phyloP scores from a whole-genome alignment of 2,113 vertebrate species.

The Blennius ocellaris region DNA sequence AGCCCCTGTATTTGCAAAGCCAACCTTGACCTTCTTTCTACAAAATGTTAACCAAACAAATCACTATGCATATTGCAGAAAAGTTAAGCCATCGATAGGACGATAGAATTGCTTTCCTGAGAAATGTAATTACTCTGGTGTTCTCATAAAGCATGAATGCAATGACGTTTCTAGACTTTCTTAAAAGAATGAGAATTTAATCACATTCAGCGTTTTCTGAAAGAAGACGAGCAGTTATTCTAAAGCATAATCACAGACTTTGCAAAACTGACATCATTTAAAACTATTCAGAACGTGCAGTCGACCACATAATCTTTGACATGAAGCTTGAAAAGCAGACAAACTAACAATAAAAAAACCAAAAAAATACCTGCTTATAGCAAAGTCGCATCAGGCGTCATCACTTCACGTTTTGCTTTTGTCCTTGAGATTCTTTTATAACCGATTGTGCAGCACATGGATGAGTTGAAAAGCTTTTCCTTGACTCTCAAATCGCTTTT shows the following conservation, averaged over 20 bases:
- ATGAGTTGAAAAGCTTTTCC: not conserved
- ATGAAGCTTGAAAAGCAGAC: not conserved
- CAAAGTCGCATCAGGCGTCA: not conserved
- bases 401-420: not conserved
- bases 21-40: too few relatives aligned
- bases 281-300: not conserved
- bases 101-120: too few relatives aligned
- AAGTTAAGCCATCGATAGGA: too few relatives aligned
- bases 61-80: too few relatives aligned
- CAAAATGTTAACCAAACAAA: too few relatives aligned
- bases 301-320: not conserved
- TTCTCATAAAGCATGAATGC: too few relatives aligned
- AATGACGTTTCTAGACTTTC: too few relatives aligned
- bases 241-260: not conserved
- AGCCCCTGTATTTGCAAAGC: too few relatives aligned
- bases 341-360: not conserved
- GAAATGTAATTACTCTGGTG: too few relatives aligned
- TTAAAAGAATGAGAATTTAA: too few relatives aligned
- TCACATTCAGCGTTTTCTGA: too few relatives aligned
- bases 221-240: not conserved
- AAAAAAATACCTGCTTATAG: too few relatives aligned
- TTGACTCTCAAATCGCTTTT: slow-evolving; percentile 3
- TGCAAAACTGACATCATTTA: not conserved
- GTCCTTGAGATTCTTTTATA: not conserved
- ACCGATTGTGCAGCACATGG: not conserved